Evolutionary conservation across 2,888 invertebrate genomes (phyloP).

Genomic region (Netelia inedita): DNA sequence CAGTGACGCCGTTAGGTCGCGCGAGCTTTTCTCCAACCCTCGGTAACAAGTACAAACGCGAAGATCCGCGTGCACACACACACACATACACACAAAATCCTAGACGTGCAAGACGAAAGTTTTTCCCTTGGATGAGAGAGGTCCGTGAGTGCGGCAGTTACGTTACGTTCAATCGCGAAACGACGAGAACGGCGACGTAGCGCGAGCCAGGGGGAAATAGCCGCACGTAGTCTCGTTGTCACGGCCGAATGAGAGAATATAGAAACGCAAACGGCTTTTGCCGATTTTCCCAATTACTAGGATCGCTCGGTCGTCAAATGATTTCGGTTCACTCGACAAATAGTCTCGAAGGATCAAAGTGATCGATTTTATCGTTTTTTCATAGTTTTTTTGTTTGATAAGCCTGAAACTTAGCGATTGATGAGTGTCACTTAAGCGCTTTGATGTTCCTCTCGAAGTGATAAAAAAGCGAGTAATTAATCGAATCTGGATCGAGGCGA

Average conservation of each 20-base stretch:
- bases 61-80: background rate
- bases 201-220: too few relatives aligned
- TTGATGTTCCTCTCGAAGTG: background rate
- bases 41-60: conserved; percentile 2
- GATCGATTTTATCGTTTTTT: conserved; percentile 22
- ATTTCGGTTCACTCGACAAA: conserved; percentile 48
- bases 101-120: background rate
- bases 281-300: conserved; percentile 62
- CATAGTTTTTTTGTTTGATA: background rate
- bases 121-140: background rate
- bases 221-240: conserved; percentile 26
- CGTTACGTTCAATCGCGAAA: conserved; percentile 51
- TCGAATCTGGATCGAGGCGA: background rate
- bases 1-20: conserved; percentile 63
- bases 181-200: conserved; percentile 13
- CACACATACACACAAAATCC: background rate
- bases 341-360: conserved; percentile 29
- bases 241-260: conserved; percentile 27
- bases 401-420: background rate
- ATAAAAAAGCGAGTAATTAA: background rate
- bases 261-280: conserved; percentile 56
- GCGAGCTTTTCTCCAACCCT: conserved; percentile 44
- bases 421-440: background rate
- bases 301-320: conserved; percentile 55
- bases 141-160: conserved; percentile 37